phyloP scores from a whole-genome alignment of 2,888 invertebrate species.

The Nomada fucata region DNA sequence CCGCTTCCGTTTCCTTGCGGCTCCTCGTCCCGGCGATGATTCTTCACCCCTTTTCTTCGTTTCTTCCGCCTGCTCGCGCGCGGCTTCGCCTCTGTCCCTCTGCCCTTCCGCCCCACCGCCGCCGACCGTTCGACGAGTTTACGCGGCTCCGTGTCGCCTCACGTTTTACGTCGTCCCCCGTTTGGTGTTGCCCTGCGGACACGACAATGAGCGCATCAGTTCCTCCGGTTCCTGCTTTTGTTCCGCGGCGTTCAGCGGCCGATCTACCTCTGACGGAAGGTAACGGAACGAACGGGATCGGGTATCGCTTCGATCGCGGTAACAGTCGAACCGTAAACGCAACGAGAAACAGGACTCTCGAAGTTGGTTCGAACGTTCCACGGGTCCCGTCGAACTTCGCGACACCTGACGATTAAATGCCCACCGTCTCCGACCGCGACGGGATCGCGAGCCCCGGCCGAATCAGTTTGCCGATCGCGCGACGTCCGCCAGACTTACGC shows the following conservation, averaged over 20 bases:
- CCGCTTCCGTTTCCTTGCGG: neutral
- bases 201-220: neutral
- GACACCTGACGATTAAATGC: conserved; percentile 23
- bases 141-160: conserved; percentile 44
- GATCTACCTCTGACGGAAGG: too few species aligned
- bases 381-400: neutral
- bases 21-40: neutral
- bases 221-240: neutral
- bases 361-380: conserved; percentile 16
- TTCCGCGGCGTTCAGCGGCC: neutral
- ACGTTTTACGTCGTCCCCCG: neutral
- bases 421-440: neutral
- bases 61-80: conserved; percentile 43
- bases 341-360: conserved; percentile 2
- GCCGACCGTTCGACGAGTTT: neutral
- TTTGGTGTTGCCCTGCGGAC: conserved; percentile 6
- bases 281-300: neutral
- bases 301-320: neutral
- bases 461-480: conserved; percentile 3
- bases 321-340: neutral
- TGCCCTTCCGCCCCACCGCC: conserved; percentile 32
- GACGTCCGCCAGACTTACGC: neutral
- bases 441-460: neutral
- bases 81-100: conserved; percentile 8
- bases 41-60: conserved; percentile 3